A percentile compares a stretch with the other conserved stretches of the same genome.
These are phyloP conservation scores for Drosophila melanosoma DNA, from an alignment of 2,888 invertebrate species.

Conservation along the genomic window DNA sequence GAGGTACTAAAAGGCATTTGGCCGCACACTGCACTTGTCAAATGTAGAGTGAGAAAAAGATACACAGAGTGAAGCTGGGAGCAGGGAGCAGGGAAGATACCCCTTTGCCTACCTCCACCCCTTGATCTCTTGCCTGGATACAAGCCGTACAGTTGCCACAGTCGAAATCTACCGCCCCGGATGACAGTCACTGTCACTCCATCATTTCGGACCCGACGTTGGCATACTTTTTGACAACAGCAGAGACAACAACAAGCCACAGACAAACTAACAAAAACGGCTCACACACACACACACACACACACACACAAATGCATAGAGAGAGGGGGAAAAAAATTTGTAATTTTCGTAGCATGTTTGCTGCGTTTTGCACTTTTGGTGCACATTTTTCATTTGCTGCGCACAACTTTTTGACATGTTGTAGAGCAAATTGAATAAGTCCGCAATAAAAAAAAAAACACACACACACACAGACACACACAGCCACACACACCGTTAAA, in stretches of 20 bases:
- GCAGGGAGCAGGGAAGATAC: slow-evolving; percentile 24
- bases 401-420: slow-evolving; percentile 77
- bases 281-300: slow-evolving; percentile 19
- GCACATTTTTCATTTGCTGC: slow-evolving; percentile 76
- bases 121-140: slow-evolving; percentile 13
- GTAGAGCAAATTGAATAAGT: slow-evolving; percentile 77
- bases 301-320: slow-evolving; percentile 10
- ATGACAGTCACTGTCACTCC: slow-evolving; percentile 66
- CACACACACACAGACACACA: not conserved
- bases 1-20: slow-evolving; percentile 81
- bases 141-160: slow-evolving; percentile 25
- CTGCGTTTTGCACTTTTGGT: slow-evolving; percentile 79
- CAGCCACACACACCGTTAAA: slow-evolving; percentile 18
- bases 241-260: slow-evolving; percentile 75
- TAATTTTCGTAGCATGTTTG: slow-evolving; percentile 78
- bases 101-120: slow-evolving; percentile 14
- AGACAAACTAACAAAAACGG: slow-evolving; percentile 72
- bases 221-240: slow-evolving; percentile 78
- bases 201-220: slow-evolving; percentile 67
- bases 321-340: slow-evolving; percentile 43
- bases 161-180: slow-evolving; percentile 44
- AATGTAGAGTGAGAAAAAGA: slow-evolving; percentile 35
- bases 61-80: not conserved
- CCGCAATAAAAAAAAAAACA: slow-evolving; percentile 35
- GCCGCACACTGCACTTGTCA: slow-evolving; percentile 78